These are phyloP conservation scores for Choristoneura fumiferana DNA, from an alignment of 1,140 invertebrate genomes.

Conservation along the genomic window DNA sequence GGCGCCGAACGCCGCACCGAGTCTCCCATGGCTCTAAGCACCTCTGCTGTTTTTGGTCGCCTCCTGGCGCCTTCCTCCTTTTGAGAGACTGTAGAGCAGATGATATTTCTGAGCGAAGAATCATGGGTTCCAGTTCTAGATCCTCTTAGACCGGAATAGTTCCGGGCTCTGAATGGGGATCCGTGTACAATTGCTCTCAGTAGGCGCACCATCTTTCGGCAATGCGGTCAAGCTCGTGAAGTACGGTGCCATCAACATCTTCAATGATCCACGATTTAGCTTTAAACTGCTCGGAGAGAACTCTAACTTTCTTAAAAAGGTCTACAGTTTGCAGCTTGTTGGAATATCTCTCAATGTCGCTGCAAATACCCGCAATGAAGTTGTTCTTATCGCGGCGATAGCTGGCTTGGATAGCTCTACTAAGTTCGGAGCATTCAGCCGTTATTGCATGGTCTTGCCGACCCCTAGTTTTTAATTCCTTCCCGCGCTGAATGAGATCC, in stretches of 20 bases:
- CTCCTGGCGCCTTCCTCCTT: too few species aligned
- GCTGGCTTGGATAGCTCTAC: neutral
- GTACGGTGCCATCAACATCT: constrained; percentile 5
- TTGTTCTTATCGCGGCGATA: neutral
- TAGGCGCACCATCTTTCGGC: constrained; percentile 15
- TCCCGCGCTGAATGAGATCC: neutral
- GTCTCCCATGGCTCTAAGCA: too few species aligned
- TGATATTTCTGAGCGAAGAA: too few species aligned
- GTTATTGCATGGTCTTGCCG: neutral
- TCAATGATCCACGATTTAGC: constrained; percentile 22
- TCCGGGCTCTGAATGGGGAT: too few species aligned
- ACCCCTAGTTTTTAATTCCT: neutral
- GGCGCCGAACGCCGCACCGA: too few species aligned
- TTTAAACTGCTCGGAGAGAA: constrained; percentile 20
- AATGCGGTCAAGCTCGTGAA: constrained; percentile 12
- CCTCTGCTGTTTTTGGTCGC: too few species aligned
- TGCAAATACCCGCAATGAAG: neutral
- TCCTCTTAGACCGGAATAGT: neutral
- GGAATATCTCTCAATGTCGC: neutral
- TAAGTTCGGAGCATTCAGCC: neutral
- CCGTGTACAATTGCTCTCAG: constrained; percentile 13
- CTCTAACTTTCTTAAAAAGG: constrained; percentile 24
- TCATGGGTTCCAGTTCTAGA: constrained; percentile 22
- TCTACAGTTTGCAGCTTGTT: constrained; percentile 21
- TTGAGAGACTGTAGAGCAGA: too few species aligned